Base-by-base conservation (phyloP, 2,888 invertebrate species). In the Nephrocerus scutellatus region DNA sequence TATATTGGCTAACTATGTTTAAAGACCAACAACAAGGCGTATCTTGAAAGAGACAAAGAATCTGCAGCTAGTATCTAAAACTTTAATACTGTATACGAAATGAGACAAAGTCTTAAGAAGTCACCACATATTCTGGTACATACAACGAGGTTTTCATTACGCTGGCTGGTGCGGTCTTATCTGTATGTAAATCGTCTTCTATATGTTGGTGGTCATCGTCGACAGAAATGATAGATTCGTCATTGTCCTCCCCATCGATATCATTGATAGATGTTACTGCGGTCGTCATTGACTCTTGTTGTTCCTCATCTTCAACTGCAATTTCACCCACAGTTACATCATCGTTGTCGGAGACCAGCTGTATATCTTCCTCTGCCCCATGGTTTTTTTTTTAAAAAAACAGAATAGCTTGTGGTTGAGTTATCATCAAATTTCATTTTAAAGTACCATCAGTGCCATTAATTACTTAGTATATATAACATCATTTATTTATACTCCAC, bases 341-440 rank as follows among this genome's bases (percentile, higher is more conserved):
- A 20, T 49, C 49, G 23, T 42, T 48, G 10, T 43, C 39, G 6
- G 43, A 42, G 8, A 32, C 28, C 21, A 28, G 12, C 30, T 21
- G 24, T 13, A 54, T 46, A 30, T 65, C 61, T 29, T 58, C 58
- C 16, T 63, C 59, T n/a, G n/a, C n/a, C n/a, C n/a, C n/a, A n/a
- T n/a, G n/a, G n/a, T n/a, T n/a, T n/a, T n/a, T n/a, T n/a, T n/a
- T n/a, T n/a, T n/a, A n/a, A n/a, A n/a, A n/a, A n/a, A n/a, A n/a
- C n/a, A n/a, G n/a, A n/a, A n/a, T n/a, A n/a, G n/a, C n/a, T n/a
- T n/a, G n/a, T n/a, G n/a, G n/a, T n/a, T n/a, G n/a, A n/a, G n/a
- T n/a, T n/a, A n/a, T n/a, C n/a, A n/a, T n/a, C n/a, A n/a, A n/a
- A n/a, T n/a, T n/a, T n/a, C n/a, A n/a, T n/a, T n/a, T n/a, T n/a